These are phyloP conservation scores for Drosophila willistoni DNA, from an alignment of 1,140 invertebrate genomes.

Conservation along the genomic window DNA sequence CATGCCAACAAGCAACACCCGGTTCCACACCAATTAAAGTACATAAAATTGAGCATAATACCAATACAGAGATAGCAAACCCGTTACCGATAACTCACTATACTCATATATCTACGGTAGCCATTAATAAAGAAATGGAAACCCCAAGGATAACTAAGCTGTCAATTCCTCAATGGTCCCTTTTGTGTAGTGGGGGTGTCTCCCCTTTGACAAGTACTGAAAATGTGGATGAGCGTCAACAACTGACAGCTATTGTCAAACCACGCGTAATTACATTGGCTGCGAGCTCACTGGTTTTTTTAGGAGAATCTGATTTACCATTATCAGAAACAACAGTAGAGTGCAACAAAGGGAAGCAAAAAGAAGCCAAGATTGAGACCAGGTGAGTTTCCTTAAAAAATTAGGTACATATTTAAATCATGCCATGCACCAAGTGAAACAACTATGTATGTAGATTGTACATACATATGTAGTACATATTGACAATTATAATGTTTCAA, in stretches of 20 bases:
- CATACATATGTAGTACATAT: too few relatives aligned
- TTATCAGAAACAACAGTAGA: neutral
- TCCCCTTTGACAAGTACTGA: neutral
- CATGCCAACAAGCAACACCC: conserved; percentile 42
- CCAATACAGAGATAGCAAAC: neutral
- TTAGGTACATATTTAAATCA: too few relatives aligned
- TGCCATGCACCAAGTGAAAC: too few relatives aligned
- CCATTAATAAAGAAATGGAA: conserved; percentile 46
- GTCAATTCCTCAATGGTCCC: conserved; percentile 50
- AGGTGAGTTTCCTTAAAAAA: conserved; percentile 25
- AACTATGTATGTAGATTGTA: too few relatives aligned
- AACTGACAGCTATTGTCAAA: conserved; percentile 43
- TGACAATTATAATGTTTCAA: too few relatives aligned
- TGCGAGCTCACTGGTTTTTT: conserved; percentile 50
- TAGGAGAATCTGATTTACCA: conserved; percentile 51
- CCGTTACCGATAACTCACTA: neutral
- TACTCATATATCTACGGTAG: conserved; percentile 49
- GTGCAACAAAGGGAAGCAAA: neutral
- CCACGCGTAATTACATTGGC: conserved; percentile 52
- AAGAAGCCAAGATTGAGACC: neutral
- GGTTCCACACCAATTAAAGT: conserved; percentile 8
- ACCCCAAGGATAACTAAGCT: conserved; percentile 6
- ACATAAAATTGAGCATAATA: conserved; percentile 1
- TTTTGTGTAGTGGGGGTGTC: conserved; percentile 62
- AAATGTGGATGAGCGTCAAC: conserved; percentile 20